phyloP scores from a whole-genome alignment of 2,888 invertebrate genomes.

The Barypeithes pellucidus region DNA sequence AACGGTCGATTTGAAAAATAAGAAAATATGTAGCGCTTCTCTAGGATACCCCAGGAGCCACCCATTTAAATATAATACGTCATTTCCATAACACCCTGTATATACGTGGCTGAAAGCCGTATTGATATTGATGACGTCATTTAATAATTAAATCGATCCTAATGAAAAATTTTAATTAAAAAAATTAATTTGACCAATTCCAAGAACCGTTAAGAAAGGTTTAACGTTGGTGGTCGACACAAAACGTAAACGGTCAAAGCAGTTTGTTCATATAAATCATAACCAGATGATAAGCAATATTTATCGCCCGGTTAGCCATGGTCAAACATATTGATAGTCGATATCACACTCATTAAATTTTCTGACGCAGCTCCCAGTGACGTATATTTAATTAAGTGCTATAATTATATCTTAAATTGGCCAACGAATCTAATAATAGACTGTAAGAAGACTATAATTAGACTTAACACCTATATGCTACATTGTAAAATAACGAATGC shows the following conservation, averaged over 20 bases:
- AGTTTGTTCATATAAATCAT: background rate
- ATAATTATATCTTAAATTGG: constrained; percentile 1
- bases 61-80: too few relatives aligned
- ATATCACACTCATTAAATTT: constrained; percentile 12
- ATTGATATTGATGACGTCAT: too few relatives aligned
- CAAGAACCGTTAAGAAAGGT: too few relatives aligned
- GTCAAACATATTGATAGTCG: constrained; percentile 11
- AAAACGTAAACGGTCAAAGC: background rate
- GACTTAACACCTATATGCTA: background rate
- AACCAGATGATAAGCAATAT: constrained; percentile 7
- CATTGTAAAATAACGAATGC: constrained; percentile 17
- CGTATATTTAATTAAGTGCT: constrained; percentile 13
- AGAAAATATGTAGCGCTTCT: too few relatives aligned
- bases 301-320: constrained; percentile 3
- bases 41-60: too few relatives aligned
- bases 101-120: too few relatives aligned
- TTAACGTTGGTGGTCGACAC: background rate
- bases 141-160: too few relatives aligned
- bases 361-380: constrained; percentile 13
- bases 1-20: too few relatives aligned
- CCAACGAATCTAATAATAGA: constrained; percentile 22
- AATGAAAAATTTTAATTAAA: too few relatives aligned
- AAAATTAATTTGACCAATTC: too few relatives aligned
- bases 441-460: constrained; percentile 20
- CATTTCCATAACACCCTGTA: too few relatives aligned